Evolutionary conservation across 1,140 invertebrate species (phyloP).

Genomic region (Mycetomoellerius zeteki): DNA sequence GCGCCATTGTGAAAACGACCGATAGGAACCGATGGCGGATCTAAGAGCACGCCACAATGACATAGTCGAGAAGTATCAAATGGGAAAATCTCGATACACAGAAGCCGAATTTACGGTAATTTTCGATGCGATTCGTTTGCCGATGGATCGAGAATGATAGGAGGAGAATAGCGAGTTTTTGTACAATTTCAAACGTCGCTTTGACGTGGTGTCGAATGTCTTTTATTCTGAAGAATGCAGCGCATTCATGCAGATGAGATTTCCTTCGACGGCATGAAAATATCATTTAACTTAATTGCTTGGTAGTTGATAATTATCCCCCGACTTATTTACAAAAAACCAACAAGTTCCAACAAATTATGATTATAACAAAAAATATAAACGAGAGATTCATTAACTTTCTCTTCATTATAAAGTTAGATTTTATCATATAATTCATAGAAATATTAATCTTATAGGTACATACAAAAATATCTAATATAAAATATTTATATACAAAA

Average conservation of each 20-base stretch:
- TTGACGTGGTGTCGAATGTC: conserved; percentile 37
- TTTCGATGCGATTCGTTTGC: conserved; percentile 56
- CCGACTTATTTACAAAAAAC: background rate
- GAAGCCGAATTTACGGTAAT: conserved; percentile 66
- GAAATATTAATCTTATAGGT: background rate
- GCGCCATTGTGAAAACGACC: conserved; percentile 72
- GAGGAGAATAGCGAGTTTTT: conserved; percentile 56
- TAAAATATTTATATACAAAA: too few relatives aligned
- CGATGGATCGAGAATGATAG: conserved; percentile 53
- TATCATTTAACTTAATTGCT: background rate
- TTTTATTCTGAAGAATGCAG: conserved; percentile 7
- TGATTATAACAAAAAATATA: background rate
- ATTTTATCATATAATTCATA: background rate
- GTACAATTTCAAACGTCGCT: conserved; percentile 58
- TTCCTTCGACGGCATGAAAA: background rate
- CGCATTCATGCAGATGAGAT: conserved; percentile 7
- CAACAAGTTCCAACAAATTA: background rate
- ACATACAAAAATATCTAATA: too few relatives aligned
- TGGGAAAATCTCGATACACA: conserved; percentile 3
- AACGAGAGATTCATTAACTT: background rate
- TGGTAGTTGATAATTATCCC: background rate
- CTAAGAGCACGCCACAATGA: conserved; percentile 59
- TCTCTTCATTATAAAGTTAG: background rate
- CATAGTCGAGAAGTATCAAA: conserved; percentile 39
- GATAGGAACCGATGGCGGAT: conserved; percentile 60